phyloP scores from a whole-genome alignment of 2,797 vertebrate genomes.

The Channallabes apus region DNA sequence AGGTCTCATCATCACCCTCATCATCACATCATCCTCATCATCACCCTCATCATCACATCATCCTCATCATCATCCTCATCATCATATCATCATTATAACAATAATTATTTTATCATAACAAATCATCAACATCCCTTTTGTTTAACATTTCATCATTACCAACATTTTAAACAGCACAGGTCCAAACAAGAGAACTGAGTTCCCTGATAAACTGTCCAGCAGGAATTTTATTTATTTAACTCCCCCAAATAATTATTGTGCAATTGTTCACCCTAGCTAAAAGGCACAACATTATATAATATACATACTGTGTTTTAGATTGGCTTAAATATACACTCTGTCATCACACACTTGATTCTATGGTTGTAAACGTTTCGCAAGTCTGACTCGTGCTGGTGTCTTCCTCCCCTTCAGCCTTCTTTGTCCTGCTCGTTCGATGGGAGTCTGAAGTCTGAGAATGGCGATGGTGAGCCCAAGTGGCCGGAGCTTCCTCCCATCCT shows the following conservation, averaged over 20 bases:
- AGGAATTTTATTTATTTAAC: background rate
- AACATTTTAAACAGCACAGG: background rate
- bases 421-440: conserved; percentile 81
- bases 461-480: conserved; percentile 83
- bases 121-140: background rate
- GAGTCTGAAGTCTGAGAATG: conserved; percentile 73
- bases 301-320: background rate
- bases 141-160: background rate
- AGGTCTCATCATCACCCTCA: conserved; percentile 47
- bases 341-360: background rate
- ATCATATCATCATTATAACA: conserved; percentile 1
- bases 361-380: background rate
- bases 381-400: background rate
- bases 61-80: background rate
- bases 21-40: background rate
- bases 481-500: conserved; percentile 86
- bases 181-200: background rate
- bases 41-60: background rate
- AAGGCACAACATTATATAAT: background rate
- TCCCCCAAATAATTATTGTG: no score
- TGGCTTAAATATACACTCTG: background rate
- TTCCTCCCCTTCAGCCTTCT: conserved; percentile 64
- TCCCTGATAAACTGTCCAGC: background rate
- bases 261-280: no score
- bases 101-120: background rate